A percentile compares a stretch with the other conserved stretches of the same genome.
These are phyloP conservation scores for Caenorhabditis japonica DNA, from an alignment of 2,888 invertebrate genomes.

Conservation along the genomic window DNA sequence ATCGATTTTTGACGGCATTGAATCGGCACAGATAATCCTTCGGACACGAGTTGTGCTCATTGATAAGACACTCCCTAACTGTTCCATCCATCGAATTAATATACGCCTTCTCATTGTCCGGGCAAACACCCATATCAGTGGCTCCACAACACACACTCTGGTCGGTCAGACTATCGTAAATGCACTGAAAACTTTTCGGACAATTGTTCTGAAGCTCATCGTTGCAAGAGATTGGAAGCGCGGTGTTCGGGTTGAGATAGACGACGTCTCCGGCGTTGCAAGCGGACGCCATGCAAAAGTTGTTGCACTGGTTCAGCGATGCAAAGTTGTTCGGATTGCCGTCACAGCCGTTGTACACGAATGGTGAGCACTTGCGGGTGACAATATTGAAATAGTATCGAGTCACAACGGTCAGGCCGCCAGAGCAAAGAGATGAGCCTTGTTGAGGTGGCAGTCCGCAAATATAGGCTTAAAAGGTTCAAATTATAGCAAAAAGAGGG, in stretches of 20 bases:
- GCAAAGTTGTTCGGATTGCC: conserved; percentile 73
- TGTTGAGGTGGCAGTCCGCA: conserved; percentile 68
- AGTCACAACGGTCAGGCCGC: conserved; percentile 66
- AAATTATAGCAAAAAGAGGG: no score
- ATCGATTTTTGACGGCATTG: conserved; percentile 64
- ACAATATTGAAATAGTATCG: conserved; percentile 75
- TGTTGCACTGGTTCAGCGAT: conserved; percentile 68
- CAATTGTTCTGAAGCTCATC: conserved; percentile 68
- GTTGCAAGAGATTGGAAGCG: conserved; percentile 66
- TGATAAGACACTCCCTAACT: conserved; percentile 67
- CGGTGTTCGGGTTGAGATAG: conserved; percentile 69
- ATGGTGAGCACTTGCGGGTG: conserved; percentile 70
- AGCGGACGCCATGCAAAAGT: conserved; percentile 63
- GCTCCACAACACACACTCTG: conserved; percentile 72
- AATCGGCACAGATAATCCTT: conserved; percentile 69
- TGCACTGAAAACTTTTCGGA: conserved; percentile 67
- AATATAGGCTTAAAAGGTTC: conserved; percentile 59
- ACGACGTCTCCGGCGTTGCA: conserved; percentile 69
- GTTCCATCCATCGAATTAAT: conserved; percentile 70
- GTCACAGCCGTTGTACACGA: conserved; percentile 72
- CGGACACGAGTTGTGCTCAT: conserved; percentile 68
- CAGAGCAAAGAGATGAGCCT: conserved; percentile 66
- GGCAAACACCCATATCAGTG: conserved; percentile 70
- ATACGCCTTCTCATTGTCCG: conserved; percentile 72
- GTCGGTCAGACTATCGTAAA: conserved; percentile 61